Evolutionary conservation across 2,113 vertebrate species (phyloP), one percentile per base, ranked within the genome.

Genomic region (Candoia aspera): DNA sequence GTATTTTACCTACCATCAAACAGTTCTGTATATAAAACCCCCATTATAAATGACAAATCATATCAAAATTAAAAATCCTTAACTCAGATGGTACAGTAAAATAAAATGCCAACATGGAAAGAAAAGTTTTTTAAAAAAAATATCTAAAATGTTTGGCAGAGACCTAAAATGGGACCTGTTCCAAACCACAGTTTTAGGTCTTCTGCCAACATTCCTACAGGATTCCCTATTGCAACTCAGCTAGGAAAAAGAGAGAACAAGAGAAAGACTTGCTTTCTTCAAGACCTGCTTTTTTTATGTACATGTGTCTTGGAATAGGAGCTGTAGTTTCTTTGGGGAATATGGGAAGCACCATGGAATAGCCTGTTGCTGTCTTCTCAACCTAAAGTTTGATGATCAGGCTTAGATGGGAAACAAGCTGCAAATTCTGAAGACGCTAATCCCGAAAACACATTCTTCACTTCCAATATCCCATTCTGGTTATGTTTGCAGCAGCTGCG

Each of bases 181-280:
- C 97, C 97, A 98, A 97, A 97, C 97, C 97, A 96, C 97, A 97
- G 94, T 86, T 93, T 95, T 90, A 91, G 95, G 88, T 73, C 93
- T 3, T 0, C 92, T 24, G 97, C 96, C 97, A 97, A 96, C 68
- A 93, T 97, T 97, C 96, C 94, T 95, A 92, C 92, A 93, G 93
- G 93, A 94, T 91, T 96, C 93, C 88, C 94, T 94, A 90, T 88
- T 93, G 91, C 93, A 87, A 87, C 93, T 93, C 92, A 92, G 95
- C 90, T 0, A 26, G 95, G 83, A 83, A 21, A 87, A 88, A 59
- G n/a, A 88, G 9, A 62, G 26, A 49, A 84, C 59, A 37, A 57
- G 33, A 86, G 94, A 10, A 58, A 59, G 21, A 90, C 26, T 15
- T 57, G 68, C 91, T 94, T 96, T 92, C 95, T 90, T 95, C 92